A percentile compares a stretch with the other conserved stretches of the same genome.
phyloP scores from a whole-genome alignment of 2,113 vertebrate species.

The Globicephala melas region DNA sequence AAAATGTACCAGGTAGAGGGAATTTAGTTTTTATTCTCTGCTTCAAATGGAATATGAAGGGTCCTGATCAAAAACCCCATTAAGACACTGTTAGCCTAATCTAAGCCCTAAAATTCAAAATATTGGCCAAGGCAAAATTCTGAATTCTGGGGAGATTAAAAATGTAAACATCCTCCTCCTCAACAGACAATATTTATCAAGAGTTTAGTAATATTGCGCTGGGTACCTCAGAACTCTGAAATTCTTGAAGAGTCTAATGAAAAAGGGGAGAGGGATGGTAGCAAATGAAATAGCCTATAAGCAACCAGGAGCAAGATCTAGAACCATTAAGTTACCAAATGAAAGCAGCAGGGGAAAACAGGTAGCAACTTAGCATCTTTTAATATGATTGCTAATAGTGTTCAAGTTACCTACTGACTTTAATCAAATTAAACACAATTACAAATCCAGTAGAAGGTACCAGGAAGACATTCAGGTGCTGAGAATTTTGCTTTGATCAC shows the following conservation, averaged over 20 bases:
- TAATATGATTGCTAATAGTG: background rate
- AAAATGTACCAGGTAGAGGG: background rate
- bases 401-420: background rate
- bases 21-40: constrained; percentile 21
- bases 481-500: constrained; percentile 32
- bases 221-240: background rate
- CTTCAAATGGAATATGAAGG: constrained; percentile 28
- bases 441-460: background rate
- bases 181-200: background rate
- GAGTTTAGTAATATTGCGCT: background rate
- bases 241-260: background rate
- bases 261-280: background rate
- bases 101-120: constrained; percentile 7
- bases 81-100: background rate
- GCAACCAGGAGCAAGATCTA: background rate
- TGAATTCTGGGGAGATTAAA: background rate
- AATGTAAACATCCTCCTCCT: background rate
- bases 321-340: background rate
- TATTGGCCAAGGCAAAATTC: background rate
- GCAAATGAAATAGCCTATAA: background rate
- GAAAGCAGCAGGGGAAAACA: background rate
- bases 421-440: constrained; percentile 25
- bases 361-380: background rate
- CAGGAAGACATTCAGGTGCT: background rate
- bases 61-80: background rate